These are phyloP conservation scores for Parus major DNA, from an alignment of 2,113 vertebrate species.

Conservation along the genomic window DNA sequence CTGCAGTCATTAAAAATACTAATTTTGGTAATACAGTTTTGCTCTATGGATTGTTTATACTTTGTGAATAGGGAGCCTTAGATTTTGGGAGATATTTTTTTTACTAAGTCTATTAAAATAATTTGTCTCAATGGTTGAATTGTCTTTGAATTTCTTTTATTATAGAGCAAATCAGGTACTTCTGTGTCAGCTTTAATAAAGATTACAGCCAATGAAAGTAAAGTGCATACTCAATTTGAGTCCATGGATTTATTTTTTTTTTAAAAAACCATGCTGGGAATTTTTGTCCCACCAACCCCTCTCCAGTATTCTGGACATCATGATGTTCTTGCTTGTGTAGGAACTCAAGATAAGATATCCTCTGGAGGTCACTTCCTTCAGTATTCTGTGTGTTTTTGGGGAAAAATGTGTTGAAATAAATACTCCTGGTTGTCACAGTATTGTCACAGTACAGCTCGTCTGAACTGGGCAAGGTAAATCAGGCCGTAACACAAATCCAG, in stretches of 20 bases:
- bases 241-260: neutral
- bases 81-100: neutral
- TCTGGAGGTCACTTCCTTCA: neutral
- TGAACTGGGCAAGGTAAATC: no score
- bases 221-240: neutral
- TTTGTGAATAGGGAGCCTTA: neutral
- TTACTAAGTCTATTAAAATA: neutral
- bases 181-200: neutral
- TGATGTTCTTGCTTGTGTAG: neutral
- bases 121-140: neutral
- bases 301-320: neutral
- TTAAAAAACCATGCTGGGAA: no score
- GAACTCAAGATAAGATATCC: neutral
- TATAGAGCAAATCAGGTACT: neutral
- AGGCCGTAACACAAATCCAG: no score
- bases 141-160: neutral
- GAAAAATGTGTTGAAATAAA: neutral
- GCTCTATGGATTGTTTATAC: neutral
- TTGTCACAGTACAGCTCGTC: no score
- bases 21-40: neutral
- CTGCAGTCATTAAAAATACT: neutral
- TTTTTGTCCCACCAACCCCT: rapidly evolving
- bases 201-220: neutral
- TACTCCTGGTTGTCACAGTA: neutral
- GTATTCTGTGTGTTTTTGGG: neutral